Evolutionary conservation across 2,888 invertebrate genomes (phyloP).

Genomic region (Spodoptera exigua): DNA sequence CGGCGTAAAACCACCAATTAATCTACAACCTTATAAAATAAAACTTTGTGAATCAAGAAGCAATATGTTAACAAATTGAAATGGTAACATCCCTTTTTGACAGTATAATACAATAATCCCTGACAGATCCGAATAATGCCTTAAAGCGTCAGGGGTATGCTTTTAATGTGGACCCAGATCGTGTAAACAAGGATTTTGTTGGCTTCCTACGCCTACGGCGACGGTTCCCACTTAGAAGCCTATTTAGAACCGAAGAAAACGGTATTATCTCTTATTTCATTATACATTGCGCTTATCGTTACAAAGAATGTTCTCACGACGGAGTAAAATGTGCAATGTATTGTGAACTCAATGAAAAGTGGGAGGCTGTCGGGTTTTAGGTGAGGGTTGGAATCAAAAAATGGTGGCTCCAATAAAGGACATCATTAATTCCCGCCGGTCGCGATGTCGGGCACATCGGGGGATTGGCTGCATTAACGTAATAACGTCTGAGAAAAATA

Average conservation of each 20-base stretch:
- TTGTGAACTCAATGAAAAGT: neutral
- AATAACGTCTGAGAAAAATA: conserved; percentile 79
- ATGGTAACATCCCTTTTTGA: conserved; percentile 62
- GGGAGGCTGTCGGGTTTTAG: conserved; percentile 16
- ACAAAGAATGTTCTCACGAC: accelerated
- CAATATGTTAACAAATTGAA: conserved; percentile 28
- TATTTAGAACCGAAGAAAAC: conserved; percentile 2
- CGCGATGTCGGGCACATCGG: conserved; percentile 68
- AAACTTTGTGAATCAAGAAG: conserved; percentile 3
- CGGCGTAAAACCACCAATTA: too few species aligned
- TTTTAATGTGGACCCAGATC: conserved; percentile 77
- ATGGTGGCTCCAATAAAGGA: conserved; percentile 92
- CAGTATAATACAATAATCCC: conserved; percentile 69
- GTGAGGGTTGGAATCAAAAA: conserved; percentile 88
- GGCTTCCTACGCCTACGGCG: conserved; percentile 72
- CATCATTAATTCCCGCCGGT: conserved; percentile 91
- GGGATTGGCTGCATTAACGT: conserved; percentile 80
- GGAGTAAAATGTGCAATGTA: conserved; percentile 23
- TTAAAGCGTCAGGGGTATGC: conserved; percentile 76
- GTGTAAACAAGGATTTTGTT: conserved; percentile 84
- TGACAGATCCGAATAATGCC: conserved; percentile 76
- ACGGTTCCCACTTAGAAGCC: conserved; percentile 37
- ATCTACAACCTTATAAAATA: too few species aligned
- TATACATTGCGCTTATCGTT: conserved; percentile 28
- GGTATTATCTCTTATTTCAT: neutral